Evolutionary conservation across 2,113 vertebrate species (phyloP), one percentile per base, ranked within the genome.

Genomic region (Synodontis membranacea): DNA sequence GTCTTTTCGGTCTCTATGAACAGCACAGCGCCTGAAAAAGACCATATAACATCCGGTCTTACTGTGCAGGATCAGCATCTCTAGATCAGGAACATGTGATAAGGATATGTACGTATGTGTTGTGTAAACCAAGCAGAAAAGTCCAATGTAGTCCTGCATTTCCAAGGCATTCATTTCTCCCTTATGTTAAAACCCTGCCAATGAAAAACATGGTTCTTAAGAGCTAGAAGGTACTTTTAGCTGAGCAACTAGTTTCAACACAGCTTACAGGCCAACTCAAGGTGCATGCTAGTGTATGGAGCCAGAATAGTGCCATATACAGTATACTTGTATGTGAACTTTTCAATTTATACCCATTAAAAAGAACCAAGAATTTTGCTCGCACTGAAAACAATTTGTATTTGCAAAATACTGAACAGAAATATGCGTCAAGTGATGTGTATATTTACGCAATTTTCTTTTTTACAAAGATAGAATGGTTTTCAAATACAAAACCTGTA

Each of bases 21-120:
- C 83, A 89, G 80, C 68, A 88, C 89, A 91, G 88, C 88, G 90
- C 86, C 93, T 93, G 89, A 76, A 93, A 88, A n/a, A 83, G 34
- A 72, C 9, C 60, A 62, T 9, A 60, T 34, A 46, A 64, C 10
- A 17, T n/a, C 34, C 19, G 46, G 19, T 54, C 0, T 80, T 39
- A 68, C 37, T 44, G 46, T 25, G 50, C 23, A 46, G 4, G 11
- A 66, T 68, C 37, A 66, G 28, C 78, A 58, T 37, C 10, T 46
- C 72, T 28, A n/a, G 11, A 5, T 75, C 25, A 14, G 2, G 70
- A 28, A 25, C 5, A 31, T 46, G 72, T 48, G 0, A 75, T 75
- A 44, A 42, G 31, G 17, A 19, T 72, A n/a, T 66, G 14, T 8
- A 60, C 14, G 11, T 64, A 8, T 21, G 2, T 39, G 17, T 70